Conservation (phyloP, 2,797 vertebrate genomes). For the Lutjanus campechanus region DNA sequence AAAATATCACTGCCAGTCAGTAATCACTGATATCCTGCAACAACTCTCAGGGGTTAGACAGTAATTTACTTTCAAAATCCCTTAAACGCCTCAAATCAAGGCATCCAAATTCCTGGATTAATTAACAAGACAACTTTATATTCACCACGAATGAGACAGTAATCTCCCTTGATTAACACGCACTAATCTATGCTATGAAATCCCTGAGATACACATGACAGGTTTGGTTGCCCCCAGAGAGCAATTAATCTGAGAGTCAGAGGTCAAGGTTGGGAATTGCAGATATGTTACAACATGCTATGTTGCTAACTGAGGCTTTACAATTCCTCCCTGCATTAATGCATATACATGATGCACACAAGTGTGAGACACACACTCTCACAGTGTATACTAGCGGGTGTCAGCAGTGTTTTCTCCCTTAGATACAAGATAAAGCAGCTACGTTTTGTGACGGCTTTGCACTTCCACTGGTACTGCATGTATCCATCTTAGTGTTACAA, state of each 20-base stretch:
- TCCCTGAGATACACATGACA: constrained; percentile 2
- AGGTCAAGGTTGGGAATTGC: background rate
- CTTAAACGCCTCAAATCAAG: constrained; percentile 3
- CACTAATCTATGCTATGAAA: constrained; percentile 21
- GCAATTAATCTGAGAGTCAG: constrained; percentile 1
- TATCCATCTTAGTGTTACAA: background rate
- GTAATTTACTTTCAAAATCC: constrained; percentile 10
- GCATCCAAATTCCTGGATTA: constrained; percentile 5
- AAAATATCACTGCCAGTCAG: constrained; percentile 7
- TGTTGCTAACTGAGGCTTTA: background rate
- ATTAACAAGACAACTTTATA: constrained; percentile 6
- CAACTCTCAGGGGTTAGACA: background rate
- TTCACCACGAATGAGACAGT: background rate
- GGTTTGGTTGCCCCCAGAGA: background rate
- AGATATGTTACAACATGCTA: constrained; percentile 6
- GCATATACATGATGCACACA: background rate
- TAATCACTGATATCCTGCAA: background rate
- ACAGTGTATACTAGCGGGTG: background rate
- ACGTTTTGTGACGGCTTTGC: background rate
- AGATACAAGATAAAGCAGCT: background rate
- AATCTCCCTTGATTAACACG: constrained; percentile 15
- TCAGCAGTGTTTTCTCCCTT: constrained; percentile 5
- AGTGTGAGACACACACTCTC: background rate
- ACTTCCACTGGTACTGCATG: constrained; percentile 8
- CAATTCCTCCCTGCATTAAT: background rate